Conservation (phyloP, 2,888 invertebrate species). For the Rhagophthalmus giganteus region DNA sequence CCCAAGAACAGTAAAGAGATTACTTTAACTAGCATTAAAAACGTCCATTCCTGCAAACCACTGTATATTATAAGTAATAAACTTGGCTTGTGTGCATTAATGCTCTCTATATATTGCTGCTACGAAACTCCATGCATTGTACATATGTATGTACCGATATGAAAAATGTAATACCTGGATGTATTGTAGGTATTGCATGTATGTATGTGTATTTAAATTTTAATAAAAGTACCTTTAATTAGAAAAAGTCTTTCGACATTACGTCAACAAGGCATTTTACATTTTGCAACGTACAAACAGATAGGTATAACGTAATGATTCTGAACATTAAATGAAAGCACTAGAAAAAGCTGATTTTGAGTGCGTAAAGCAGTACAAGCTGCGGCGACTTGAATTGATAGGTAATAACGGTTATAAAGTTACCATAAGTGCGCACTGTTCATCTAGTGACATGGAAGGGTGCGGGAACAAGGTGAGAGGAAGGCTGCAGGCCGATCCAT, state of each 20-base stretch:
- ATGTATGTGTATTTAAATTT: neutral
- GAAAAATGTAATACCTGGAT: neutral
- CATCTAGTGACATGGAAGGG: slow-evolving; percentile 55
- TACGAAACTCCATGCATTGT: neutral
- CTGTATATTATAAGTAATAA: no score
- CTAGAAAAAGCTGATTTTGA: slow-evolving; percentile 21
- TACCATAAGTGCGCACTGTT: slow-evolving; percentile 57
- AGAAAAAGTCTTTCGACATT: no score
- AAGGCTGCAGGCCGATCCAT: slow-evolving; percentile 61
- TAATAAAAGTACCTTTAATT: neutral
- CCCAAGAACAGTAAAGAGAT: no score
- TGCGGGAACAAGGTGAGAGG: slow-evolving; percentile 57
- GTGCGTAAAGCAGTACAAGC: slow-evolving; percentile 30
- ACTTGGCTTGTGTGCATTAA: no score
- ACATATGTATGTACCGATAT: neutral
- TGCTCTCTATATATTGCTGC: neutral
- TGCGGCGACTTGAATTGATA: slow-evolving; percentile 26
- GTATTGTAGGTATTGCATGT: no score
- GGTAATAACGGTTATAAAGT: slow-evolving; percentile 39
- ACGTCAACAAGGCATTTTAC: neutral
- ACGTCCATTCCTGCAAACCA: no score
- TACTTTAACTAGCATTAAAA: no score
- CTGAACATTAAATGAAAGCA: slow-evolving; percentile 24
- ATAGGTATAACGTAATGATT: slow-evolving; percentile 1
- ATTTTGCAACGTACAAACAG: no score